Base-by-base conservation (phyloP, 2,113 vertebrate genomes). In the Spermophilus dauricus region DNA sequence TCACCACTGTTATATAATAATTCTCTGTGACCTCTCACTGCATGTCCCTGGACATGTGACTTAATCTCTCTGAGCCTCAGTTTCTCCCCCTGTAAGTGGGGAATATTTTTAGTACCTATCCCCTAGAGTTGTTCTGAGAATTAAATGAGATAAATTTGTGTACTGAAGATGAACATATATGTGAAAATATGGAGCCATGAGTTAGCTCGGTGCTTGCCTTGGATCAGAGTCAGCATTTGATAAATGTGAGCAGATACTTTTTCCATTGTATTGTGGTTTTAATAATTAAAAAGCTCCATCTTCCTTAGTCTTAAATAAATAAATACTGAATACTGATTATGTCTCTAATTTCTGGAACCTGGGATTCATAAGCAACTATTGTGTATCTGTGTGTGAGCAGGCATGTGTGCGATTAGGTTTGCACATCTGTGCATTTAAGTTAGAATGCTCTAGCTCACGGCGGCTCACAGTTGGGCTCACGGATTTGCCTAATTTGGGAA, bases 61-160 rank as follows among this genome's bases (percentile, higher is more conserved):
- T 73, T 93, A 26, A 86, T 87, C 22, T 89, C 37, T 94, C 53
- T 28, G n/a, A 92, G 69, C 30, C 61, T 92, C 67, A 76, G 58
- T 80, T 90, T 89, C 48, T 65, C 48, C 93, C n/a, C 17, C 9
- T 82, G 22, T 51, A 73, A 39, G 28, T 70, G 67, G 11, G 6
- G 16, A 17, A 70, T 67, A 56, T 65, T 86, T 92, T 95, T 37
- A 20, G 42, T 37, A 45, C 45, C 34, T 28, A 9, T 85, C 32
- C 42, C 42, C 42, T 84, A 90, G 8, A 26, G 34, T n/a, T 78
- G 34, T 76, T 73, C 75, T 89, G 78, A 85, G 75, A 72, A 89
- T 89, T 89, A 82, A 96, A 51, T 86, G 90, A 91, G 83, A 91
- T 53, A 58, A 70, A 75, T 70, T 37, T 48, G 28, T 89, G 2